Percentiles rank a stretch among this genome's conserved stretches.
Evolutionary conservation across 2,888 invertebrate genomes (phyloP).

Genomic region (Timandra comae): DNA sequence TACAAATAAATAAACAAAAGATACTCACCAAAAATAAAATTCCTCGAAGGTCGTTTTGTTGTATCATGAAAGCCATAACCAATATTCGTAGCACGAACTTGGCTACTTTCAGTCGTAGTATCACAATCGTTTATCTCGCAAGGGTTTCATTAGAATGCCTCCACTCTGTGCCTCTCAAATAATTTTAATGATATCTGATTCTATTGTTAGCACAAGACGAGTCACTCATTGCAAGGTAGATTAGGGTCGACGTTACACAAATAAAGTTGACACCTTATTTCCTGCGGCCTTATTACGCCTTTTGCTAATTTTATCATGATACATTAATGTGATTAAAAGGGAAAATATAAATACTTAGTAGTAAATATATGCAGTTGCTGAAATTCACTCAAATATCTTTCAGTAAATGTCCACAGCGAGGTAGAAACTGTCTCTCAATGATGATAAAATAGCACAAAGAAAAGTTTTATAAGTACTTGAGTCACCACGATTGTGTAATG

Average conservation of each 20-base stretch:
- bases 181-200: conserved; percentile 47
- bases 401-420: no score
- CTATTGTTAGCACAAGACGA: conserved; percentile 47
- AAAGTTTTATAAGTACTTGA: no score
- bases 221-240: conserved; percentile 51
- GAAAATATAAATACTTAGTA: no score
- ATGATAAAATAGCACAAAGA: no score
- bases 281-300: conserved; percentile 40
- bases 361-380: no score
- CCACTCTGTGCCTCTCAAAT: conserved; percentile 32
- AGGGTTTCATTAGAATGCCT: conserved; percentile 48
- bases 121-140: conserved; percentile 47
- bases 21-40: conserved; percentile 46
- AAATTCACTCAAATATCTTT: no score
- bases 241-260: conserved; percentile 57
- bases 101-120: conserved; percentile 36
- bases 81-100: conserved; percentile 27
- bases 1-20: no score
- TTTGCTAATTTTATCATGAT: neutral
- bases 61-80: conserved; percentile 44
- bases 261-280: conserved; percentile 62
- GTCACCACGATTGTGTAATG: no score
- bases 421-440: no score
- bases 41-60: conserved; percentile 38
- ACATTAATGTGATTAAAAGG: no score